Base-by-base conservation (phyloP, 2,113 vertebrate species). In the Catharus bicknelli region DNA sequence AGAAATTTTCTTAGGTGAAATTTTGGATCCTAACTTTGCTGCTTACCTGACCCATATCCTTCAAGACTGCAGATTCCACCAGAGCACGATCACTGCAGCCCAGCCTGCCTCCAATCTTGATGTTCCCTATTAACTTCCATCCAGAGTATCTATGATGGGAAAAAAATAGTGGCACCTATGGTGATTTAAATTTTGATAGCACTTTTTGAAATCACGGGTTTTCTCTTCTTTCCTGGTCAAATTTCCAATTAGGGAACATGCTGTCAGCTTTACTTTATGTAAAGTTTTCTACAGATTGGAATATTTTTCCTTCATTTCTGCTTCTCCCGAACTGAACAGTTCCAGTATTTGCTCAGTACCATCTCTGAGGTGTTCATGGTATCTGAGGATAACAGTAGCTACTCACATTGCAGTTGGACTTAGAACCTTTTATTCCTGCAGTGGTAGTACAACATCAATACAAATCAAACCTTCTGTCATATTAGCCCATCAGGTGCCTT, bases 311-410 rank as follows among this genome's bases (percentile, higher is more conserved):
- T 77, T 86, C 4, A 13, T 11, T 74, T 73, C 47, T 4, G 3
- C 7, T 74, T 86, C 26, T 77, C 12, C 16, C 16, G 58, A 25
- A 30, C 0, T 27, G 25, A 62, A 26, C 13, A 22, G 8, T 34
- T 76, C 16, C 22, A 54, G 22, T 13, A 36, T 22, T 77, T 62
- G 5, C 42, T 61, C 22, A 25, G 45, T 43, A 16, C 30, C 13
- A 16, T 22, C 22, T 30, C 1, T 2, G 8, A 64, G 5, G 13
- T 66, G 22, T 5, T 3, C 26, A 11, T 42, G 30, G 4, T 20
- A 34, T 19, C 30, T 66, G 59, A 40, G 34, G 18, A 42, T 51
- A 32, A 54, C 25, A 20, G 5, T 23, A 36, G 30, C 8, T 22
- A 47, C 16, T 61, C 45, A 26, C 34, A 34, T 1, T 78, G 34